Percentiles rank a stretch among this genome's conserved stretches.
phyloP scores from a whole-genome alignment of 2,888 invertebrate species.

The Scaeva pyrastri region DNA sequence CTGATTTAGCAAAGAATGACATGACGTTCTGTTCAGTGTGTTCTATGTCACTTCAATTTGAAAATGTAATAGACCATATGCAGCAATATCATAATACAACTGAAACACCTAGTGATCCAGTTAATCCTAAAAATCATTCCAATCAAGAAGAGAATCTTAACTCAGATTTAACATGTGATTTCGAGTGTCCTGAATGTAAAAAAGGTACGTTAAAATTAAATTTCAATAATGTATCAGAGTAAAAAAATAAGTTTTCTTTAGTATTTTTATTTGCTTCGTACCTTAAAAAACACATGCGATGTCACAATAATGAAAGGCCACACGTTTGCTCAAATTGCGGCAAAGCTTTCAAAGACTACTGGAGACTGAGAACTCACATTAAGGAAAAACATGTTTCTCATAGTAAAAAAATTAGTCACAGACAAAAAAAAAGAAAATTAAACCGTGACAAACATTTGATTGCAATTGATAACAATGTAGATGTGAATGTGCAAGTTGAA shows the following conservation, averaged over 20 bases:
- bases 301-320: conserved; percentile 23
- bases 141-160: background rate
- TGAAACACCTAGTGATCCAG: background rate
- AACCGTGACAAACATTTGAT: background rate
- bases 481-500: background rate
- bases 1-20: background rate
- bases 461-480: background rate
- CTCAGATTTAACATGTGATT: background rate
- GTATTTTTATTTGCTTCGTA: conserved; percentile 85
- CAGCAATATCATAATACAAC: background rate
- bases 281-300: conserved; percentile 30
- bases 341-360: conserved; percentile 17
- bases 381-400: background rate
- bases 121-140: background rate
- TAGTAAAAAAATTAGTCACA: background rate
- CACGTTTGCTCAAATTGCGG: conserved; percentile 4
- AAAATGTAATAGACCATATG: conserved; percentile 16
- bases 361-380: conserved; percentile 15
- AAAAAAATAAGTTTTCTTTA: conserved; percentile 62
- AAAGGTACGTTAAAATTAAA: conserved; percentile 1
- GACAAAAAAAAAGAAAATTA: background rate
- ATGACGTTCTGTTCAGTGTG: background rate
- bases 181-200: conserved; percentile 8
- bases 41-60: background rate
- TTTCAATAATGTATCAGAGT: background rate